These are phyloP conservation scores for Hippocampus barbouri DNA, from an alignment of 2,113 vertebrate species.

Conservation along the genomic window DNA sequence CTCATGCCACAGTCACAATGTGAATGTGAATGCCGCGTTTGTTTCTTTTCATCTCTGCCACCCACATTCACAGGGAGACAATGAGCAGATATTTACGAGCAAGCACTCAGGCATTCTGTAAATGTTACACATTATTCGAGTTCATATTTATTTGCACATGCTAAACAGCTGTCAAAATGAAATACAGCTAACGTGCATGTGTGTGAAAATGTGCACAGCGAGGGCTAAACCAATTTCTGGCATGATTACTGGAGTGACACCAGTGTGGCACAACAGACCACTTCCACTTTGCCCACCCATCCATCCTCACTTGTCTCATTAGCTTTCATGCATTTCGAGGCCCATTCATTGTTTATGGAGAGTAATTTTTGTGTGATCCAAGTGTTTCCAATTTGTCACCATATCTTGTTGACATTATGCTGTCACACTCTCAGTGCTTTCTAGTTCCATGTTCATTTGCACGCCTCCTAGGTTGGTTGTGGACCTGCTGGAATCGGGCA, in stretches of 20 bases:
- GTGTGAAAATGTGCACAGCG: constrained; percentile 17
- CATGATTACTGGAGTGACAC: constrained; percentile 50
- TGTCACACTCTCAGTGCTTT: neutral
- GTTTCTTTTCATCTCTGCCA: neutral
- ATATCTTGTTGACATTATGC: neutral
- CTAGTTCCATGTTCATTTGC: neutral
- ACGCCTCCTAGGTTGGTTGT: neutral
- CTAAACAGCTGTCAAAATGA: constrained; percentile 29
- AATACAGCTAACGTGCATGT: constrained; percentile 11
- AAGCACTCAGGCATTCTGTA: neutral
- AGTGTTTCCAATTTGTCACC: constrained; percentile 6
- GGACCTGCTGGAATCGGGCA: neutral
- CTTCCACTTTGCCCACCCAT: constrained; percentile 33
- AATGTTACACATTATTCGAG: constrained; percentile 14
- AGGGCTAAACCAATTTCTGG: constrained; percentile 34
- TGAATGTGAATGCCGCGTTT: neutral
- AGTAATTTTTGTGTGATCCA: constrained; percentile 25
- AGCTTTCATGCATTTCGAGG: constrained; percentile 52
- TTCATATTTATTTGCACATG: constrained; percentile 23
- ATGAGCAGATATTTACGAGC: neutral
- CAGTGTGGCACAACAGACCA: constrained; percentile 23
- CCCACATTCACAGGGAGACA: neutral
- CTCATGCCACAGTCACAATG: neutral
- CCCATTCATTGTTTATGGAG: constrained; percentile 52
- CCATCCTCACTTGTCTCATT: constrained; percentile 52